Evolutionary conservation across 2,888 invertebrate species (phyloP).

Genomic region (Linnaemya tessellans): DNA sequence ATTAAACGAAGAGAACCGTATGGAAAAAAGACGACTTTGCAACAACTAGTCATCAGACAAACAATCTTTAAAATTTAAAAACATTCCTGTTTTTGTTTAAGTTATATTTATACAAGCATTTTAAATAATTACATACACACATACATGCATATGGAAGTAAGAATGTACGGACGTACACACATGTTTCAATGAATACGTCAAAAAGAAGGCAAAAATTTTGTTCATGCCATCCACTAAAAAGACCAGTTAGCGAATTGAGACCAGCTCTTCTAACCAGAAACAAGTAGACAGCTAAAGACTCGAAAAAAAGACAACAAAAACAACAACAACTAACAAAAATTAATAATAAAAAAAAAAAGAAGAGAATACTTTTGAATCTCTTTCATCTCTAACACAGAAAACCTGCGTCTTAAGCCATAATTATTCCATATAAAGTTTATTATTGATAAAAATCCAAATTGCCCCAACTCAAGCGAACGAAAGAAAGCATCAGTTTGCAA

Average conservation of each 20-base stretch:
- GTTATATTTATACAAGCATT: constrained; percentile 5
- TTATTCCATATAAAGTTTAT: constrained; percentile 48
- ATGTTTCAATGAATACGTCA: constrained; percentile 33
- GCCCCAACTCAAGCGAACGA: neutral
- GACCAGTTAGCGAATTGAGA: constrained; percentile 50
- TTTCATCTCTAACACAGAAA: constrained; percentile 25
- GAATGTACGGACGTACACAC: neutral
- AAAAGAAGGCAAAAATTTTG: constrained; percentile 49
- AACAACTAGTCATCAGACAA: constrained; percentile 57
- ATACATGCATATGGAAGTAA: neutral
- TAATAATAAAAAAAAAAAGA: neutral
- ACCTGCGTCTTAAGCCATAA: constrained; percentile 45
- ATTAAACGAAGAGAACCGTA: constrained; percentile 27
- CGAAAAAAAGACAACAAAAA: neutral
- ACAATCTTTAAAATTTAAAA: constrained; percentile 51
- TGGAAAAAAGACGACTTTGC: constrained; percentile 44
- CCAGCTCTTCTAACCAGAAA: constrained; percentile 49
- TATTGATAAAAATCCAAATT: constrained; percentile 35
- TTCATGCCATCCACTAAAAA: constrained; percentile 46
- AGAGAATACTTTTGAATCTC: constrained; percentile 36
- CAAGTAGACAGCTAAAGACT: constrained; percentile 36
- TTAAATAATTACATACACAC: neutral
- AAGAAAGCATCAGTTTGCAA: constrained; percentile 40
- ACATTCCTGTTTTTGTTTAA: constrained; percentile 47
- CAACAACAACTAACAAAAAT: constrained; percentile 7